A percentile compares a stretch with the other conserved stretches of the same genome.
These are phyloP conservation scores for Graphium colonna DNA, from an alignment of 2,888 invertebrate genomes.

Conservation along the genomic window DNA sequence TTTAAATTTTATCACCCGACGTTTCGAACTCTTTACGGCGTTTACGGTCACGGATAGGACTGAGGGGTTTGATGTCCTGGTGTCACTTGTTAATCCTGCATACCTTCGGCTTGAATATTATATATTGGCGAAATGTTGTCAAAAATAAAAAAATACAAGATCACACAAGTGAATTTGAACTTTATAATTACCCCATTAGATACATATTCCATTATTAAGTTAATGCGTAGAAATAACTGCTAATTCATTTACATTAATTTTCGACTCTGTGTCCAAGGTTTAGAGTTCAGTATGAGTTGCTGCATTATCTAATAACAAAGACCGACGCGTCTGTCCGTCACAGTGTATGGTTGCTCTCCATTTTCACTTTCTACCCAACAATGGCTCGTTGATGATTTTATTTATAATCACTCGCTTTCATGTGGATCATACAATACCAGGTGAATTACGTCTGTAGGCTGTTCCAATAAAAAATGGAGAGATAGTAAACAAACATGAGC, in stretches of 20 bases:
- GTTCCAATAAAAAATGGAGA: too few relatives aligned
- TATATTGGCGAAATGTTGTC: too few relatives aligned
- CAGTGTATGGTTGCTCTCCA: constrained; percentile 41
- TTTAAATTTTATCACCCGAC: too few relatives aligned
- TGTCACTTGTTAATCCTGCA: too few relatives aligned
- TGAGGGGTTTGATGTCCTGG: too few relatives aligned
- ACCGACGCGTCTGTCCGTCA: constrained; percentile 43
- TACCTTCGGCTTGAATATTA: too few relatives aligned
- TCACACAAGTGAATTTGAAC: background rate
- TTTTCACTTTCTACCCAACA: constrained; percentile 44
- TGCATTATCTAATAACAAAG: constrained; percentile 31
- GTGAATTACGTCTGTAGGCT: background rate
- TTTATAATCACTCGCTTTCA: constrained; percentile 25
- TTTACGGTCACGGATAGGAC: too few relatives aligned
- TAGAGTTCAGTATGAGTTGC: constrained; percentile 14
- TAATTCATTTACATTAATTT: background rate
- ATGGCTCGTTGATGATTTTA: constrained; percentile 40
- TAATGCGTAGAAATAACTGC: constrained; percentile 1
- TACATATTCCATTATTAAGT: background rate
- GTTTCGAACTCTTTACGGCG: too few relatives aligned
- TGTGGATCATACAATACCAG: background rate
- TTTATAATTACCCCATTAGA: background rate
- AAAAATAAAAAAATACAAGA: too few relatives aligned
- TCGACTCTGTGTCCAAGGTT: background rate
- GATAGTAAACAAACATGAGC: too few relatives aligned